These are phyloP conservation scores for Drosophila pandora DNA, from an alignment of 1,140 invertebrate species.

Conservation along the genomic window DNA sequence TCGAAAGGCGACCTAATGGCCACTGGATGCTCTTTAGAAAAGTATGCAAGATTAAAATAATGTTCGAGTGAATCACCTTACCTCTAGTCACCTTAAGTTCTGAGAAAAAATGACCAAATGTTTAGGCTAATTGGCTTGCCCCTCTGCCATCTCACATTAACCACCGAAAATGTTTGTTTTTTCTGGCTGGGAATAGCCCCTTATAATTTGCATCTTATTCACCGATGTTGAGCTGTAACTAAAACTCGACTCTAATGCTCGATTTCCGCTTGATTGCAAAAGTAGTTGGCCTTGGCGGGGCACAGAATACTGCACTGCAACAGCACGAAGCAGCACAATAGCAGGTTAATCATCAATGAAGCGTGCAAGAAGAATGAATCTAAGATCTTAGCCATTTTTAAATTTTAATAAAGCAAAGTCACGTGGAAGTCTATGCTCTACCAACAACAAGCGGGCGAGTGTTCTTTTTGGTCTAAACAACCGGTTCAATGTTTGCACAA, in stretches of 20 bases:
- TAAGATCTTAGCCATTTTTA: constrained; percentile 1
- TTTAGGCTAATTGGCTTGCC: neutral
- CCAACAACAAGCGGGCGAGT: neutral
- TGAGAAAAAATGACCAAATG: neutral
- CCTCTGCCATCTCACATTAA: too few species aligned
- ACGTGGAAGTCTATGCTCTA: constrained; percentile 45
- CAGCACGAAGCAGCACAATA: constrained; percentile 12
- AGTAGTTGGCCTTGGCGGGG: constrained; percentile 62
- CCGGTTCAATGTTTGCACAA: constrained; percentile 80
- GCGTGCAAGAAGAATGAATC: constrained; percentile 63
- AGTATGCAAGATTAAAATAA: neutral
- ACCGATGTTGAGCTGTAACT: constrained; percentile 56
- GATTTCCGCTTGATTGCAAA: constrained; percentile 47
- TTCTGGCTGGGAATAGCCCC: neutral
- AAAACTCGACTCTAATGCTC: constrained; percentile 39
- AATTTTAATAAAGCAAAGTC: constrained; percentile 18
- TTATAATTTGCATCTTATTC: constrained; percentile 57
- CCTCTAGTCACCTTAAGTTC: neutral
- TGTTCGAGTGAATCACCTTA: neutral
- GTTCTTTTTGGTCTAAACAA: constrained; percentile 38
- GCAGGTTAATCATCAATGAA: constrained; percentile 69
- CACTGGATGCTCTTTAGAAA: neutral
- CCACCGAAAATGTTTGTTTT: neutral
- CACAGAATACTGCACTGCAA: constrained; percentile 48
- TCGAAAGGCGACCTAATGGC: neutral